Percentiles rank a stretch among this genome's conserved stretches.
These are phyloP conservation scores for Varanus salvator DNA, from an alignment of 2,113 vertebrate species.

Conservation along the genomic window DNA sequence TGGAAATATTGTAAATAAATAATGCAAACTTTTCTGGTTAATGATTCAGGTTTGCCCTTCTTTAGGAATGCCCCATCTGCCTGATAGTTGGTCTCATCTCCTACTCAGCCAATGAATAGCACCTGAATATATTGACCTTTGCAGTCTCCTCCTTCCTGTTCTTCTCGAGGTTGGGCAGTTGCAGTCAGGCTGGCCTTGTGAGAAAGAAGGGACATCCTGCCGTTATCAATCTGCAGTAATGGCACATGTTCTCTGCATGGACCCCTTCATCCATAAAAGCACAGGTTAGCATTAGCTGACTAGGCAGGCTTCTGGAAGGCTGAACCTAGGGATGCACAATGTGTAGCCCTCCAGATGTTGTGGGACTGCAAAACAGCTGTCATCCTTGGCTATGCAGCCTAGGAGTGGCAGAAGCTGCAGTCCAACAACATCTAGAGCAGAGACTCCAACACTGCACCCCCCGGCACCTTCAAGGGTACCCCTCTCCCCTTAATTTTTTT, in stretches of 20 bases:
- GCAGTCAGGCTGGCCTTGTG: not conserved
- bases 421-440: too few relatives aligned
- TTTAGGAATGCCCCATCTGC: not conserved
- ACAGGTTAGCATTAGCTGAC: not conserved
- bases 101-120: not conserved
- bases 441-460: too few relatives aligned
- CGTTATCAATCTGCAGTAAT: slow-evolving; percentile 57
- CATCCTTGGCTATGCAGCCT: too few relatives aligned
- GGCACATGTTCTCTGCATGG: slow-evolving; percentile 25
- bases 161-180: not conserved
- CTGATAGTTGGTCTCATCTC: rapidly evolving
- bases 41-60: not conserved
- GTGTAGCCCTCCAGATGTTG: too few relatives aligned
- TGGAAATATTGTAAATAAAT: too few relatives aligned
- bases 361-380: too few relatives aligned
- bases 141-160: not conserved
- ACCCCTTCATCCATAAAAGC: rapidly evolving
- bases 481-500: too few relatives aligned
- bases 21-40: too few relatives aligned
- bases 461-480: too few relatives aligned
- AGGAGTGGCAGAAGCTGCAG: too few relatives aligned
- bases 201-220: slow-evolving; percentile 27
- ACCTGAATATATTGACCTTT: not conserved
- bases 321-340: not conserved
- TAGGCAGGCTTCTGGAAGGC: not conserved